Conservation (phyloP, 2,113 vertebrate species). For the Saccopteryx leptura region DNA sequence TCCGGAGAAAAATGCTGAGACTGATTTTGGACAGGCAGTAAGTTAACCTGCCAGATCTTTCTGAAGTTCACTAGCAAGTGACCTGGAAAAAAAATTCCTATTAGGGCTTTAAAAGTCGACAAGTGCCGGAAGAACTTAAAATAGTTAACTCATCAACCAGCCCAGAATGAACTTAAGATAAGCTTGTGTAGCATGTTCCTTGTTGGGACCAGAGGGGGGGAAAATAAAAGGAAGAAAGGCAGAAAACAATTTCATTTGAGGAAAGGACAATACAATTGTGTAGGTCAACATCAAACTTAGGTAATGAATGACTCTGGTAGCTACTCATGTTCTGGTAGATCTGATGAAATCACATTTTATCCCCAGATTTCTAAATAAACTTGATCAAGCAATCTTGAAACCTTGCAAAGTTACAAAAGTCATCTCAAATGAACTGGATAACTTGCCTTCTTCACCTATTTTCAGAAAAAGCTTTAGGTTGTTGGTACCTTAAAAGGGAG, state of each 20-base stretch:
- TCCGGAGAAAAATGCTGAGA: constrained; percentile 66
- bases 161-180: constrained; percentile 63
- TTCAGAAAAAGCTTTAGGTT: not conserved
- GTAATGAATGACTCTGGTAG: constrained; percentile 78
- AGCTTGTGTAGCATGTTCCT: constrained; percentile 67
- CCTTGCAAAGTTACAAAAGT: not conserved
- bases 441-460: not conserved
- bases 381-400: not conserved
- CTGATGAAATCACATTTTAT: not conserved
- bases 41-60: constrained; percentile 50
- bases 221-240: not conserved
- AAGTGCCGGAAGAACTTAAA: constrained; percentile 81
- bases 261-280: not conserved
- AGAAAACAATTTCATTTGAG: constrained; percentile 50
- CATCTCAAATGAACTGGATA: not conserved
- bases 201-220: not conserved
- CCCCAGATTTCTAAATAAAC: constrained; percentile 29
- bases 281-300: constrained; percentile 79
- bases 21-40: not conserved
- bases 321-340: not conserved
- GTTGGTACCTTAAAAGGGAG: not conserved
- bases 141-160: constrained; percentile 86
- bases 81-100: constrained; percentile 82
- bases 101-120: constrained; percentile 76
- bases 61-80: constrained; percentile 57